A percentile compares a stretch with the other conserved stretches of the same genome.
Evolutionary conservation across 2,888 invertebrate genomes (phyloP).

Genomic region (Drosophila kuntzei): DNA sequence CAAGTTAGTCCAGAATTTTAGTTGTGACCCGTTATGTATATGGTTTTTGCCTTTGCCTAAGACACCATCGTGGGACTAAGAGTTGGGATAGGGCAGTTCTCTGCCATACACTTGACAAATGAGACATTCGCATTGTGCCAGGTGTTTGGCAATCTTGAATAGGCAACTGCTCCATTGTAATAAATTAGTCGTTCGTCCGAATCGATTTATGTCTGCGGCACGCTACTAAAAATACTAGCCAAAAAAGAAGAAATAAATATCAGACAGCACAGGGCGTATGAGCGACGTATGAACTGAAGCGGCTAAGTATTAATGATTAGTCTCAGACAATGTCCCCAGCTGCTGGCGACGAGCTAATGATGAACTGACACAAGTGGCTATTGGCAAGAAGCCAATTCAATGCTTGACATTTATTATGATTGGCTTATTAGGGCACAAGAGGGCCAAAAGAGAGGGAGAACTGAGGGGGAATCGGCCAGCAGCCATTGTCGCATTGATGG

Average conservation of each 20-base stretch:
- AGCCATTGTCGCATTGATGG: slow-evolving; percentile 34
- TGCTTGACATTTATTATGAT: slow-evolving; percentile 81
- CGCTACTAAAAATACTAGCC: slow-evolving; percentile 31
- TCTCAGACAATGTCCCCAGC: slow-evolving; percentile 44
- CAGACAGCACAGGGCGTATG: slow-evolving; percentile 60
- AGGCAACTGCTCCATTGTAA: slow-evolving; percentile 21
- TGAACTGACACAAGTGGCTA: slow-evolving; percentile 67
- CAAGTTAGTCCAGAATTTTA: too few relatives aligned
- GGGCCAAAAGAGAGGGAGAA: not conserved
- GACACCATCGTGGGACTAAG: not conserved
- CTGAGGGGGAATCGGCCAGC: not conserved
- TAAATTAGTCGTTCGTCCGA: slow-evolving; percentile 52
- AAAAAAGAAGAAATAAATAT: slow-evolving; percentile 18
- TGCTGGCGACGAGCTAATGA: slow-evolving; percentile 52
- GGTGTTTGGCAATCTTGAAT: slow-evolving; percentile 55
- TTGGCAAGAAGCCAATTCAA: slow-evolving; percentile 70
- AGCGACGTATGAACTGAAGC: slow-evolving; percentile 48
- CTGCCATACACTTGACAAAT: slow-evolving; percentile 28
- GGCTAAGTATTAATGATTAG: slow-evolving; percentile 71
- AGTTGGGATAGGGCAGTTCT: slow-evolving; percentile 29
- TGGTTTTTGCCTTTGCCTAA: not conserved
- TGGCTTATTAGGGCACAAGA: slow-evolving; percentile 72
- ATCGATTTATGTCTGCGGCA: slow-evolving; percentile 45
- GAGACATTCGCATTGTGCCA: slow-evolving; percentile 38
- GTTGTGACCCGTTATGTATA: too few relatives aligned